Evolutionary conservation across 2,888 invertebrate species (phyloP), one percentile per base, ranked within the genome.

Genomic region (Electrophaes corylata): DNA sequence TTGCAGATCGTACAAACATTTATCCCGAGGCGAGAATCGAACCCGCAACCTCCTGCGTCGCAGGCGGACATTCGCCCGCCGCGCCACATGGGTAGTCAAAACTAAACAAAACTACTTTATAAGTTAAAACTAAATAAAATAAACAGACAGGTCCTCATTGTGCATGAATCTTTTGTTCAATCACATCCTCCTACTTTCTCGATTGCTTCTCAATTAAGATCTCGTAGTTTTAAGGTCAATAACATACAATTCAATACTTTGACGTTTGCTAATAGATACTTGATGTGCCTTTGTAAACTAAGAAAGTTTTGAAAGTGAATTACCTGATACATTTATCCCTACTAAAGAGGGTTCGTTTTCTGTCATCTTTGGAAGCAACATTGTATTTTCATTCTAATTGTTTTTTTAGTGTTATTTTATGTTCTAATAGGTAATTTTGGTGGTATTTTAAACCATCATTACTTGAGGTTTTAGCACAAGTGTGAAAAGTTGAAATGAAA

Each of bases 151-250:
- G 16, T 1, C 33, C 40, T 65, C 47, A 62, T 63, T 63, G 48
- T 3, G 26, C 56, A 65, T 61, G 53, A 53, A 67, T 67, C 65
- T 53, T 51, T 43, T 57, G 65, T 65, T 11, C 50, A 33, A 67
- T 67, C 67, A 48, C 58, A 65, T 63, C 65, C 58, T 64, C 20
- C 35, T 59, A 31, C 60, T 67, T 63, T 67, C 62, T 57, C 60
- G 33, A 51, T 64, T 47, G 61, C 46, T 44, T 54, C 44, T 49
- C 53, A 52, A 26, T 50, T 37, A 39, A 56, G 43, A 58, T 53
- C 45, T 46, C 20, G 8, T 26, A 33, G 18, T 41, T 57, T 62
- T 45, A 55, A 45, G 65, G 67, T 64, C 60, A 67, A 67, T 57
- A 39, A 18, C 49, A 67, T 67, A 49, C 64, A 62, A 64, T 65